Conservation (phyloP, 1,140 invertebrate species). For the Aethina tumida region DNA sequence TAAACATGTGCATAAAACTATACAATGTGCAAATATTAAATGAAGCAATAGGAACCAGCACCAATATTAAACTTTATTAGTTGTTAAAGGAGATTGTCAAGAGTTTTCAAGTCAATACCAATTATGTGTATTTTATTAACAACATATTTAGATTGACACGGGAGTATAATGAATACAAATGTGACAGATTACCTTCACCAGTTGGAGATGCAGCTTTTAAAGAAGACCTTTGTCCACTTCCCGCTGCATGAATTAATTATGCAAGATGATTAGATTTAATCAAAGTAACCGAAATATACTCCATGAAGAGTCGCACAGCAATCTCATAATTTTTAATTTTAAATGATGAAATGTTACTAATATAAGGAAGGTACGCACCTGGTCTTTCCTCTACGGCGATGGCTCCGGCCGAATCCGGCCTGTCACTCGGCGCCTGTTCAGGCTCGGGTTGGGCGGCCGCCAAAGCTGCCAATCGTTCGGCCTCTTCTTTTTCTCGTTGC, state of each 20-base stretch:
- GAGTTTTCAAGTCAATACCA: too few relatives aligned
- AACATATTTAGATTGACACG: neutral
- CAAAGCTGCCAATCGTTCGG: constrained; percentile 43
- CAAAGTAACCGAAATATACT: too few relatives aligned
- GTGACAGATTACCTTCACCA: constrained; percentile 34
- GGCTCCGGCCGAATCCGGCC: constrained; percentile 35
- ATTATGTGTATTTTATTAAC: too few relatives aligned
- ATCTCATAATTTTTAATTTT: too few relatives aligned
- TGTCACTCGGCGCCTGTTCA: constrained; percentile 30
- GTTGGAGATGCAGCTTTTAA: constrained; percentile 33
- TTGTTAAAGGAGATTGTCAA: constrained; percentile 4
- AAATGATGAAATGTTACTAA: too few relatives aligned
- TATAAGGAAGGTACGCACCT: constrained; percentile 22
- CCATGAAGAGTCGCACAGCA: too few relatives aligned
- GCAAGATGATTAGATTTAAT: constrained; percentile 9
- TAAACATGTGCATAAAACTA: too few relatives aligned
- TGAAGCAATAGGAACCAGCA: constrained; percentile 22
- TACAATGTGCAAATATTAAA: too few relatives aligned
- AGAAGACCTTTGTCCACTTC: constrained; percentile 31
- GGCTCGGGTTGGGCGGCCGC: constrained; percentile 41
- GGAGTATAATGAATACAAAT: neutral
- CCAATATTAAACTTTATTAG: constrained; percentile 4
- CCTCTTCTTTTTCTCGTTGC: constrained; percentile 65
- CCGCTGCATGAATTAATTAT: constrained; percentile 28
- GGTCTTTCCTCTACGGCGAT: constrained; percentile 34